Percentiles rank a stretch among this genome's conserved stretches.
Evolutionary conservation across 2,888 invertebrate species (phyloP).

Genomic region (Embidobia sp.): DNA sequence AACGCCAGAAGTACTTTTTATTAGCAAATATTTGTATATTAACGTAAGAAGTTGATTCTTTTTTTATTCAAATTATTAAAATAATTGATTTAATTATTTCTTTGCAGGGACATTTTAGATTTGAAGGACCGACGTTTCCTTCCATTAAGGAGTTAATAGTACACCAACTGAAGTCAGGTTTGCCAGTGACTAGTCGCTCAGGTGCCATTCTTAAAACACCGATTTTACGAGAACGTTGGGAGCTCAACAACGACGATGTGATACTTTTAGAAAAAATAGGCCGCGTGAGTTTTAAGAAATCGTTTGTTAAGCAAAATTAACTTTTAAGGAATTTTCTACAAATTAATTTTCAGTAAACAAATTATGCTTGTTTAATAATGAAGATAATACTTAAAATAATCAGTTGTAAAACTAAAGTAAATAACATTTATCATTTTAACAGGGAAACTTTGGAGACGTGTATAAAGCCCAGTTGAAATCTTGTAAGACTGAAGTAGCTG

Average conservation of each 20-base stretch:
- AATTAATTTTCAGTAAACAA: too few relatives aligned
- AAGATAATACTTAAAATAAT: too few relatives aligned
- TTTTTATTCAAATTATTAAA: too few relatives aligned
- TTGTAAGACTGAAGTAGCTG: slow-evolving; percentile 93
- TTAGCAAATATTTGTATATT: not conserved
- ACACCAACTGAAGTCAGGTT: slow-evolving; percentile 92
- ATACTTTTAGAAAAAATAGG: slow-evolving; percentile 96
- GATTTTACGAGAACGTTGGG: slow-evolving; percentile 95
- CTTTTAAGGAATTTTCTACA: too few relatives aligned
- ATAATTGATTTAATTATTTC: slow-evolving; percentile 21
- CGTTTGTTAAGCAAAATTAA: not conserved
- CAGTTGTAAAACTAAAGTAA: too few relatives aligned
- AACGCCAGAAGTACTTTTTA: slow-evolving; percentile 88
- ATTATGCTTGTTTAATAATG: too few relatives aligned
- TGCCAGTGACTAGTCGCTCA: slow-evolving; percentile 95
- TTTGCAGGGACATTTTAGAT: slow-evolving; percentile 92
- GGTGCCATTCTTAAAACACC: slow-evolving; percentile 94
- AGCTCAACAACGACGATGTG: slow-evolving; percentile 97
- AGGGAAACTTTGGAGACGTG: slow-evolving; percentile 99
- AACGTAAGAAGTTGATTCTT: too few relatives aligned
- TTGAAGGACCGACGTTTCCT: slow-evolving; percentile 96
- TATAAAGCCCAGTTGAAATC: slow-evolving; percentile 94
- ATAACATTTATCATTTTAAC: slow-evolving; percentile 15
- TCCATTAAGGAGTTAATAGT: slow-evolving; percentile 95
- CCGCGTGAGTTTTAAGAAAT: slow-evolving; percentile 84